Percentiles rank a stretch among this genome's conserved stretches.
phyloP scores from a whole-genome alignment of 2,888 invertebrate species.

The Andrena fulva region DNA sequence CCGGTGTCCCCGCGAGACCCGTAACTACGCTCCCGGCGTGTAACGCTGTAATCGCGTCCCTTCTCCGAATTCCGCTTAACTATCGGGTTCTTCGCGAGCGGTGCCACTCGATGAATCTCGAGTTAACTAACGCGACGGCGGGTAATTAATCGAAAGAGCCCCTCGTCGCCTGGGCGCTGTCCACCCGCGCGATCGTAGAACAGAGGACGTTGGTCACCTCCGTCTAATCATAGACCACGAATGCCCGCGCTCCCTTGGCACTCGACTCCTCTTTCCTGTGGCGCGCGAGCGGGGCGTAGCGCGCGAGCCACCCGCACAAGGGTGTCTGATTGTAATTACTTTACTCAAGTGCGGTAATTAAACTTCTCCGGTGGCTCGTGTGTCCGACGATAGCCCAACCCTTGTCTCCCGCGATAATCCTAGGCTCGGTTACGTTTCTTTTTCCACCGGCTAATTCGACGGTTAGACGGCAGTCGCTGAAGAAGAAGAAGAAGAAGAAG shows the following conservation, averaged over 20 bases:
- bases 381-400: slow-evolving; percentile 64
- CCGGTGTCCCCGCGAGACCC: neutral
- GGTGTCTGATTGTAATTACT: slow-evolving; percentile 85
- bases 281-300: slow-evolving; percentile 32
- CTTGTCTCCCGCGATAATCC: slow-evolving; percentile 67
- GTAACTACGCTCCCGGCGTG: slow-evolving; percentile 18
- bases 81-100: slow-evolving; percentile 73
- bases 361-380: slow-evolving; percentile 81
- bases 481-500: too few species aligned
- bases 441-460: slow-evolving; percentile 5
- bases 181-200: slow-evolving; percentile 40
- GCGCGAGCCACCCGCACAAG: slow-evolving; percentile 71
- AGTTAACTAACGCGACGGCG: slow-evolving; percentile 78
- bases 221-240: slow-evolving; percentile 83
- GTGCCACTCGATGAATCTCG: slow-evolving; percentile 80
- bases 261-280: slow-evolving; percentile 77
- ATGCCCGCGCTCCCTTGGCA: slow-evolving; percentile 78
- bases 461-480: neutral
- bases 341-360: slow-evolving; percentile 84
- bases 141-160: slow-evolving; percentile 83
- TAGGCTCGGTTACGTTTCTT: slow-evolving; percentile 73
- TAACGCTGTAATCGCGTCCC: slow-evolving; percentile 66
- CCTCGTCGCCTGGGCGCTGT: slow-evolving; percentile 65
- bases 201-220: slow-evolving; percentile 77
- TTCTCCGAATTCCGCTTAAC: slow-evolving; percentile 68